Evolutionary conservation across 30 jellyfish, hydroid and myxozoan genomes (phyloP), one percentile per base, ranked within the genome.

Genomic region (Hydra vulgaris): DNA sequence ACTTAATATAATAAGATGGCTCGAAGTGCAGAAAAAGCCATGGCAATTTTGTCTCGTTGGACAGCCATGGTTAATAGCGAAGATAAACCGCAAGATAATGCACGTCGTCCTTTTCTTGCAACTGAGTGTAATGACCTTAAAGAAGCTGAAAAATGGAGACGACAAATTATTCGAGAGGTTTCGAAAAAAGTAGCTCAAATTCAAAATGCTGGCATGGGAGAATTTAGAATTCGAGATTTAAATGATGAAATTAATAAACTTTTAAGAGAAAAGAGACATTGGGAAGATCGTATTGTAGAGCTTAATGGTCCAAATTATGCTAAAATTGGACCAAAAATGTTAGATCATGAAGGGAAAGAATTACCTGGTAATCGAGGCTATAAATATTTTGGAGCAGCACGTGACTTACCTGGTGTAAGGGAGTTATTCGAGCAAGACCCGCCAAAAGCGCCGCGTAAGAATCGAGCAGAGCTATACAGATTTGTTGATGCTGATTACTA

Each of bases 141-240:
- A 23, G 96, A 74, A 71, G 95, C 95, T 1, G 99, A 94, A 26
- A 94, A 82, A 88, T 94, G 96, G 96, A 74, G 99, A 66, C 96
- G 88, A 12, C 97, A 94, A 73, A 53, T 86, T 8, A 84, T 94
- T 40, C 72, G 95, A 21, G 99, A 94, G 55, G 82, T 94, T 23
- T 79, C 96, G 16, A 88, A 88, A 78, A 89, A 94, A 52, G 99
- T 94, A 40, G 94, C 97, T 16, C 99, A 94, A 69, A 88, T 94
- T 61, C 99, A 94, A 74, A 94, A 94, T 61, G 99, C 99, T 69
- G 99, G 99, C n/a, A 83, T 94, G 71, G 99, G 99, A 3, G 99
- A 94, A 76, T 94, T 88, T 85, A 75, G 99, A 20, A 81, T 94
- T 15, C 87, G 99, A 7, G 99, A 94, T 82, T 74, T 88, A 23